Evolutionary conservation across 2,797 vertebrate genomes (phyloP).

Genomic region (Propithecus deckenii): DNA sequence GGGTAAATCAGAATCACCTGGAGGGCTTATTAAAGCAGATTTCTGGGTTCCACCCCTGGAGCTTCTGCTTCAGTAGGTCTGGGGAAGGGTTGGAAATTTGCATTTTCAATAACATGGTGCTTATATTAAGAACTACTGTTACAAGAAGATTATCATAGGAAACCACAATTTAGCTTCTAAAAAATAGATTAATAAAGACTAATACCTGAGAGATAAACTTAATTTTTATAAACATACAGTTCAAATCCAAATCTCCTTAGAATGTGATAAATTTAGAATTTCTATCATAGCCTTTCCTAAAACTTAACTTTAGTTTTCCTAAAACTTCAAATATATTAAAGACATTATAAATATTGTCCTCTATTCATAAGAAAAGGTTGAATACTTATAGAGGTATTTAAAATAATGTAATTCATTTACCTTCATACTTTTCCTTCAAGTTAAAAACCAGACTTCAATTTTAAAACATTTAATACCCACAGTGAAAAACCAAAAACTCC

Average conservation of each 20-base stretch:
- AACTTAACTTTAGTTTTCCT: not conserved
- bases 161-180: conserved; percentile 18
- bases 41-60: not conserved
- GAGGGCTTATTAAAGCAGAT: not conserved
- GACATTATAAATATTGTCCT: not conserved
- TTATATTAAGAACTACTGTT: not conserved
- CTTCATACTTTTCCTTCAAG: not conserved
- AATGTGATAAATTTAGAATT: not conserved
- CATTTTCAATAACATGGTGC: not conserved
- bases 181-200: not conserved
- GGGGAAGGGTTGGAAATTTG: not conserved
- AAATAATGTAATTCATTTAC: conserved; percentile 20
- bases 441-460: not conserved
- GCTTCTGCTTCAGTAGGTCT: conserved; percentile 28
- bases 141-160: not conserved
- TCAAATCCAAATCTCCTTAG: conserved; percentile 8
- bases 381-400: not conserved
- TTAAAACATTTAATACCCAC: not conserved
- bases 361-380: not conserved
- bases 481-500: not conserved
- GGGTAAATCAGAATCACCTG: not conserved
- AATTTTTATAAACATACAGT: conserved; percentile 3
- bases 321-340: not conserved
- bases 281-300: not conserved
- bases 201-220: conserved; percentile 29